A percentile compares a stretch with the other conserved stretches of the same genome.
phyloP scores from a whole-genome alignment of 2,113 vertebrate species.

The rat (Rattus norvegicus) region DNA sequence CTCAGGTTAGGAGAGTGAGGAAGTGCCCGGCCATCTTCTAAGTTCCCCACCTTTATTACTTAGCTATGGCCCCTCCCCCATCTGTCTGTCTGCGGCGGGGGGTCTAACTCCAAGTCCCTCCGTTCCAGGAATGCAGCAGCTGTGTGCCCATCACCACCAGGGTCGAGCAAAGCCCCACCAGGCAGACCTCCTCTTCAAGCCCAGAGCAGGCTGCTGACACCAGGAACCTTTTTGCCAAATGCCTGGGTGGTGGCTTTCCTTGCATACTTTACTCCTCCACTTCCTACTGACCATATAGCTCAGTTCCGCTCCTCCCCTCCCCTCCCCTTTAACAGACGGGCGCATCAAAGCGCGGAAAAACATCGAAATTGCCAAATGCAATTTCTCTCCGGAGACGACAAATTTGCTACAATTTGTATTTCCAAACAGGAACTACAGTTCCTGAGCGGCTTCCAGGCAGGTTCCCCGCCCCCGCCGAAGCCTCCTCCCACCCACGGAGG shows the following conservation, averaged over 20 bases:
- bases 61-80: background rate
- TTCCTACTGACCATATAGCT: background rate
- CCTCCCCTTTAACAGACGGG: conserved; percentile 44
- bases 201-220: background rate
- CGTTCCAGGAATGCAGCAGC: background rate
- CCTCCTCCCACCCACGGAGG: too few relatives aligned
- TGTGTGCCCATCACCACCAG: background rate
- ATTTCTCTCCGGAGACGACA: conserved; percentile 71
- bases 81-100: background rate
- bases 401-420: conserved; percentile 74
- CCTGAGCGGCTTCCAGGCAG: background rate
- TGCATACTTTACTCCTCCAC: background rate
- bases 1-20: background rate
- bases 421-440: conserved; percentile 67
- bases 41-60: background rate
- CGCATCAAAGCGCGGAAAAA: conserved; percentile 72
- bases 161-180: background rate
- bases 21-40: background rate
- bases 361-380: conserved; percentile 70
- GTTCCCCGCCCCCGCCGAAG: background rate
- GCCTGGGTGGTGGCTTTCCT: background rate
- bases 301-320: background rate
- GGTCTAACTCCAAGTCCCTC: background rate
- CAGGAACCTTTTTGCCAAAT: background rate
- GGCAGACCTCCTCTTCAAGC: background rate